These are phyloP conservation scores for Smittia sp. DNA, from an alignment of 2,888 invertebrate genomes.

Conservation along the genomic window DNA sequence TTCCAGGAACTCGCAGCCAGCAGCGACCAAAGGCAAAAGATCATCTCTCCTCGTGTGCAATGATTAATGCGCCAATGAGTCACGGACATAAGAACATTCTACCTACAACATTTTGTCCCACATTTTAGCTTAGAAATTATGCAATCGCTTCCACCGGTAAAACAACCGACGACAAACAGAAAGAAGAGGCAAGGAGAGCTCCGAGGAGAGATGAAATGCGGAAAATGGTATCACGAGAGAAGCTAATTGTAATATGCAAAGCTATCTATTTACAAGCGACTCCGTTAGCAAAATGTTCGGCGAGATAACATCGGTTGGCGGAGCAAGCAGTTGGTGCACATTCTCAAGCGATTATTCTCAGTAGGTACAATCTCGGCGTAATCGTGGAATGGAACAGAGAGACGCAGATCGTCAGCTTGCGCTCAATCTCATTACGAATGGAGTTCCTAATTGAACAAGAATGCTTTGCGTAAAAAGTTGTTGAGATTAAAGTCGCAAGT, in stretches of 20 bases:
- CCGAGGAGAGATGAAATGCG: slow-evolving; percentile 13
- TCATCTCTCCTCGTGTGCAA: not conserved
- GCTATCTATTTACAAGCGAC: slow-evolving; percentile 30
- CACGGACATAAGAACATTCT: not conserved
- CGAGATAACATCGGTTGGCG: slow-evolving; percentile 20
- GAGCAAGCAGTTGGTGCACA: slow-evolving; percentile 11
- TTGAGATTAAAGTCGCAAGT: not conserved
- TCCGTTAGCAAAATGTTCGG: slow-evolving; percentile 19
- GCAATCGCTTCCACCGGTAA: not conserved
- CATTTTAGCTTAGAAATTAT: not conserved
- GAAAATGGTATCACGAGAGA: slow-evolving; percentile 32
- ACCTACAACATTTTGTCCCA: not conserved
- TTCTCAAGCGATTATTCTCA: not conserved
- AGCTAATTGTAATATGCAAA: slow-evolving; percentile 34
- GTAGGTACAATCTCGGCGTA: not conserved
- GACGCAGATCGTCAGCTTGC: not conserved
- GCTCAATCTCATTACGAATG: not conserved
- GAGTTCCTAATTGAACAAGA: not conserved
- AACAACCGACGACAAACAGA: not conserved
- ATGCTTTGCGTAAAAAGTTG: not conserved
- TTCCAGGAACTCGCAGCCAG: not conserved
- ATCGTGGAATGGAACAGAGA: not conserved
- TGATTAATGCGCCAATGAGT: not conserved
- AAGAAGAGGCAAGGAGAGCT: slow-evolving; percentile 17
- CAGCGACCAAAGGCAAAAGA: not conserved